Conservation (phyloP, 1,140 invertebrate species). For the Habropoda laboriosa region DNA sequence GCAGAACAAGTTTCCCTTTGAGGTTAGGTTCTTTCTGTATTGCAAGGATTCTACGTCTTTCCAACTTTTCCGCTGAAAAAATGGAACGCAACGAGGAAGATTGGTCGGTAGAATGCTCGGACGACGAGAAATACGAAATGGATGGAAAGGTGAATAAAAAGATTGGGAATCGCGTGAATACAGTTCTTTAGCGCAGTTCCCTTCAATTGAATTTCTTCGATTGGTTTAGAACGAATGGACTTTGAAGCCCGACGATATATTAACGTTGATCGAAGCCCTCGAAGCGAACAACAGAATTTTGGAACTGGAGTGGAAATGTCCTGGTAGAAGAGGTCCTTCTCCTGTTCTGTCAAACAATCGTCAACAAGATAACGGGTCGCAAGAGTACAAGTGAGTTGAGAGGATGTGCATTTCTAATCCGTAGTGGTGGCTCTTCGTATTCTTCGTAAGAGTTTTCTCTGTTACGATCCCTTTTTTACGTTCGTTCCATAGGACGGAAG, state of each 20-base stretch:
- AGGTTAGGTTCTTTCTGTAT: not conserved
- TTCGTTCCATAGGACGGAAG: constrained; percentile 83
- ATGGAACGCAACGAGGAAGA: constrained; percentile 81
- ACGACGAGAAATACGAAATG: constrained; percentile 83
- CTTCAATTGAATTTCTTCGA: constrained; percentile 11
- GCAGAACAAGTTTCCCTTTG: not conserved
- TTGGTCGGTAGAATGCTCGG: constrained; percentile 84
- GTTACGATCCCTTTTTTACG: too few species aligned
- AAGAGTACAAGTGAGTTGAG: constrained; percentile 80
- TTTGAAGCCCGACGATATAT: constrained; percentile 80
- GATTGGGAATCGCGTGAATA: not conserved
- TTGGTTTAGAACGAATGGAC: constrained; percentile 74
- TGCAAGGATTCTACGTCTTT: not conserved
- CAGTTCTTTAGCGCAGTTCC: not conserved
- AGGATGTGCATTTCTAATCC: too few species aligned
- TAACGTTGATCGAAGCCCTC: constrained; percentile 83
- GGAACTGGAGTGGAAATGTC: constrained; percentile 85
- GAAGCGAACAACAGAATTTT: constrained; percentile 82
- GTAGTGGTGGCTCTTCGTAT: not conserved
- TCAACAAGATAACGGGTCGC: constrained; percentile 72
- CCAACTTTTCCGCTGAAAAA: constrained; percentile 22
- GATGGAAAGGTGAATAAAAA: constrained; percentile 71
- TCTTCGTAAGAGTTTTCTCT: too few species aligned
- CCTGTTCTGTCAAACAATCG: constrained; percentile 79
- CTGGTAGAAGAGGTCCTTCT: constrained; percentile 84